Conservation (phyloP, 2,888 invertebrate species). For the Drosophila antonietae region DNA sequence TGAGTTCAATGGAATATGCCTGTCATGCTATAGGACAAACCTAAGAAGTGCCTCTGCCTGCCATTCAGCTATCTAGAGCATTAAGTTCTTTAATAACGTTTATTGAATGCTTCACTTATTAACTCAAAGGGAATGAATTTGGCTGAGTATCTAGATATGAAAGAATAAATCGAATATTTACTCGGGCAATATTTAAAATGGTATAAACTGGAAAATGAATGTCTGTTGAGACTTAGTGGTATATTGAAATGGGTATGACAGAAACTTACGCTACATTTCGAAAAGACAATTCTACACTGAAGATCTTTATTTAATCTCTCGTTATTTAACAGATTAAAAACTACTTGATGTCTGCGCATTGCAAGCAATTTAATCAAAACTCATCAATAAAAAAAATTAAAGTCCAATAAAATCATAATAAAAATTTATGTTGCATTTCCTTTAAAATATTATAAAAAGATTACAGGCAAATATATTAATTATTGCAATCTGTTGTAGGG, state of each 20-base stretch:
- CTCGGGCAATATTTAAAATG: background rate
- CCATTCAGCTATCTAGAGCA: background rate
- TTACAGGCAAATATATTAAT: no score
- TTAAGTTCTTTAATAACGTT: constrained; percentile 17
- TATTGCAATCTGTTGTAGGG: no score
- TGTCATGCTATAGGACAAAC: constrained; percentile 28
- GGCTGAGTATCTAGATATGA: background rate
- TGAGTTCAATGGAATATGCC: constrained; percentile 35
- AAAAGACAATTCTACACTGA: no score
- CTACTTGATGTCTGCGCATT: no score
- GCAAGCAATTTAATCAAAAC: no score
- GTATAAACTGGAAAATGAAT: background rate
- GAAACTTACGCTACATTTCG: no score
- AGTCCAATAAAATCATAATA: background rate
- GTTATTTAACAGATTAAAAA: no score
- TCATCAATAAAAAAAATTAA: no score
- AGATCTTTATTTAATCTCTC: no score
- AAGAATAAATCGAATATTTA: background rate
- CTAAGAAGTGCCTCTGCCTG: background rate
- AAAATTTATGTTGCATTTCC: background rate
- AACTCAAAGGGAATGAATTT: background rate
- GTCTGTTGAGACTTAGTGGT: no score
- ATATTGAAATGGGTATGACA: no score
- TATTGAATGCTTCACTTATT: background rate
- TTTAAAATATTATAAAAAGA: no score